A percentile compares a stretch with the other conserved stretches of the same genome.
These are phyloP conservation scores for Crossaster papposus DNA, from an alignment of 53 echinoderm and acorn worm species.

Conservation along the genomic window DNA sequence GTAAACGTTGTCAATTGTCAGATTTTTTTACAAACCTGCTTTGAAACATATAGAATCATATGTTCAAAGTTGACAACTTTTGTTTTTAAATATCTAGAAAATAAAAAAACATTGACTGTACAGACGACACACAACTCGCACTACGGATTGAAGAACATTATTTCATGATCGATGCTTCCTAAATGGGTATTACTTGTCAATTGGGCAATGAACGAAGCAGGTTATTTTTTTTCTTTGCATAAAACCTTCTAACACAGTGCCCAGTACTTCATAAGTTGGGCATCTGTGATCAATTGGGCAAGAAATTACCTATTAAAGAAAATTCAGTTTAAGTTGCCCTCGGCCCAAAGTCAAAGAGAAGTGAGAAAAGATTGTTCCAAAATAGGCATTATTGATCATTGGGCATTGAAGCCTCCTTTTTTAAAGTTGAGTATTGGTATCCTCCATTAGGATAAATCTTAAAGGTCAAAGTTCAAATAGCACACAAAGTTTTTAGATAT, in stretches of 20 bases:
- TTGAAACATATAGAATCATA: slow-evolving; percentile 40
- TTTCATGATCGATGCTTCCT: neutral
- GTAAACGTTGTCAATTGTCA: slow-evolving; percentile 16
- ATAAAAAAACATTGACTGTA: neutral
- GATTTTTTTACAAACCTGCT: neutral
- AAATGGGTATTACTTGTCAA: too few relatives aligned
- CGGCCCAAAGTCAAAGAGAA: neutral
- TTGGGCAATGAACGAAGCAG: too few relatives aligned
- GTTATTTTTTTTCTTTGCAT: neutral
- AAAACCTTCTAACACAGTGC: neutral
- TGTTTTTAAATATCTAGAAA: slow-evolving; percentile 17
- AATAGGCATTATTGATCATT: neutral
- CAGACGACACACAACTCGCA: neutral
- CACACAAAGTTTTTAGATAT: too few relatives aligned
- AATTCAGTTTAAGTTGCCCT: neutral
- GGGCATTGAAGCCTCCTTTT: neutral
- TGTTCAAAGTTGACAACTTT: slow-evolving; percentile 44
- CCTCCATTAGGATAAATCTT: too few relatives aligned
- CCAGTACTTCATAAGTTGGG: neutral
- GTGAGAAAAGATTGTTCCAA: neutral
- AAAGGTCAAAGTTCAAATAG: too few relatives aligned
- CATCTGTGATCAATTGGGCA: neutral
- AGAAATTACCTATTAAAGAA: neutral
- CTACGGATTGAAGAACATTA: neutral
- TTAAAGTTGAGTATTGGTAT: too few relatives aligned